These are phyloP conservation scores for Bombylius major DNA, from an alignment of 2,888 invertebrate genomes.

Conservation along the genomic window DNA sequence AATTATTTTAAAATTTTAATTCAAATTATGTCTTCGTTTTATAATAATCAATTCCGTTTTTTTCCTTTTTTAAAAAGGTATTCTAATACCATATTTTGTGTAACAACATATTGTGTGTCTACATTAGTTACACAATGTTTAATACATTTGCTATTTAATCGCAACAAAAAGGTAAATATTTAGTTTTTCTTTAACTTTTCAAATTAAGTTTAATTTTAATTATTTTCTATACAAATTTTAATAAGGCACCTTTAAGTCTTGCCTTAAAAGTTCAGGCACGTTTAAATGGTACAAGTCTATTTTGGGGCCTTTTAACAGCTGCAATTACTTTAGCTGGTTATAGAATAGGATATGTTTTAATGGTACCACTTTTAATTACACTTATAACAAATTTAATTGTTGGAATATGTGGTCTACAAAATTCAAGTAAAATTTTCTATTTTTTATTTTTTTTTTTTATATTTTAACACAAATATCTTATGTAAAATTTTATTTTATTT, in stretches of 20 bases:
- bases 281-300: slow-evolving; percentile 23
- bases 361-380: slow-evolving; percentile 21
- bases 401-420: slow-evolving; percentile 21
- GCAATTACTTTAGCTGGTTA: slow-evolving; percentile 23
- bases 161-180: slow-evolving; percentile 19
- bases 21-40: not conserved
- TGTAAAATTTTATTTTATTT: not conserved
- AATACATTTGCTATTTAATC: slow-evolving; percentile 20
- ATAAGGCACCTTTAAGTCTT: slow-evolving; percentile 24
- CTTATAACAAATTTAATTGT: slow-evolving; percentile 20
- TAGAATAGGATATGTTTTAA: slow-evolving; percentile 22
- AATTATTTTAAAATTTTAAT: not conserved
- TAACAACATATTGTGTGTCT: slow-evolving; percentile 23
- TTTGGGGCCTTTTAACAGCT: slow-evolving; percentile 23
- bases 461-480: not conserved
- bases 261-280: slow-evolving; percentile 25
- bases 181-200: not conserved
- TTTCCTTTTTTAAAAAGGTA: slow-evolving; percentile 15
- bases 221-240: not conserved
- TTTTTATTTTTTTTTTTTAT: not conserved
- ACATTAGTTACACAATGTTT: slow-evolving; percentile 22
- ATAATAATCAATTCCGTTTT: not conserved
- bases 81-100: slow-evolving; percentile 19
- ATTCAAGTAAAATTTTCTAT: slow-evolving; percentile 19
- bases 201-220: not conserved